Evolutionary conservation across 2,888 invertebrate species (phyloP), one percentile per base, ranked within the genome.

Genomic region (Volucella zonaria): DNA sequence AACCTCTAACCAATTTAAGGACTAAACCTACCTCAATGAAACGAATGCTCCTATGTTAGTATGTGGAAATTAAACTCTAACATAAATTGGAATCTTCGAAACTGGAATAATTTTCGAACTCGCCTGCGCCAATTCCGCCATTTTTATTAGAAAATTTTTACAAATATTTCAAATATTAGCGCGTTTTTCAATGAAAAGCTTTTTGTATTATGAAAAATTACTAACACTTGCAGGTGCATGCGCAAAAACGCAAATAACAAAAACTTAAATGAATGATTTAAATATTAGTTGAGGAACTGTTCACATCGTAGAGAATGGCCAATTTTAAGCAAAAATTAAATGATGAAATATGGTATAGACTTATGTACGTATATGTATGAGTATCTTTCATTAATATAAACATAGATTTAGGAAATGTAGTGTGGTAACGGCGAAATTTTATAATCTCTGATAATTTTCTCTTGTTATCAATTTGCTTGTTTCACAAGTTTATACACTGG

Each of bases 11-110:
- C 11, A 78, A 23, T 58, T 59, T 23, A 59, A 59, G 52, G 59
- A 47, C 66, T 61, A 61, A 80, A 76, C 81, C 81, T 81, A 70
- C 75, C 76, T 76, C 81, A 81, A 81, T 76, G 43, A 67, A 61
- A 61, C 47, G n/a, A 45, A 45, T 45, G n/a, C n/a, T 49, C 31
- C 42, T 66, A 31, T 51, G 59, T 43, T 42, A 38, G 14, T 14
- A 61, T 45, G 38, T 42, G n/a, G 11, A 58, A 14, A 49, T 64
- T 11, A 23, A n/a, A 64, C 43, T 47, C 51, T 64, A 76, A 68
- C 64, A 40, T 14, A 59, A 49, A 52, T 42, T 54, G 31, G 14
- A 66, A 47, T 49, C 66, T 82, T 68, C 66, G 62, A 45, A 56
- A 64, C 49, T 66, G 58, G 12, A 66, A 67, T 47, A 15, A 6